Base-by-base conservation (phyloP, 2,113 vertebrate species). In the Apus apus region DNA sequence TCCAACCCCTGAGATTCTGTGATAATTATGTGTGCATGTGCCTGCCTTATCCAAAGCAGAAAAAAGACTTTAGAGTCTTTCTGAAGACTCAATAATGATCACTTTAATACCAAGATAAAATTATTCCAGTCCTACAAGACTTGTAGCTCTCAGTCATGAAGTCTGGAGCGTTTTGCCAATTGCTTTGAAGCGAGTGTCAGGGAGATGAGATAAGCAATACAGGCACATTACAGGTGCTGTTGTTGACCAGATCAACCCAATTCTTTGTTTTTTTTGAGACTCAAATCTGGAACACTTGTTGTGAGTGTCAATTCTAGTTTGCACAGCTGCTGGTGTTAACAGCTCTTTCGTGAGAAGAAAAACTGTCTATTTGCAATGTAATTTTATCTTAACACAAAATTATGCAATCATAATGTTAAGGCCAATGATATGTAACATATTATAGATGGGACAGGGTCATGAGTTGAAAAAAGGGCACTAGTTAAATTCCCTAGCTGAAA, bases 241-340 rank as follows among this genome's bases (percentile, higher is more conserved):
- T 54, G 30, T 71, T 92, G 64, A 68, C 53, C 57, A 57, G 18
- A 87, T 53, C 43, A 67, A 20, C 14, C 11, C 56, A 8, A 5
- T 30, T 89, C 90, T 88, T 84, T 87, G 29, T 92, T 56, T 71
- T 89, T 58, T 84, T 50, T 77, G 65, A 30, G 57, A 68, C 53
- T 78, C 53, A 30, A 93, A 74, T 61, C 13, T 40, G 80, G 83
- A 95, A 53, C 91, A 90, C 86, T 91, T 95, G 87, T 85, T 95
- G 65, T 78, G 94, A 45, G 93, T 96, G 73, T 89, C 93, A 81
- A 83, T 95, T 93, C 34, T 68, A 30, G 81, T 95, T 92, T 87
- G 68, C 76, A 72, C 86, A 95, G 94, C 61, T 27, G 1, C 91
- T 84, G 83, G 57, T 89, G 91, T 95, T 70, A 92, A 45, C 87